Evolutionary conservation across 2,113 vertebrate species (phyloP).

Genomic region (Ancistrus triradiatus): DNA sequence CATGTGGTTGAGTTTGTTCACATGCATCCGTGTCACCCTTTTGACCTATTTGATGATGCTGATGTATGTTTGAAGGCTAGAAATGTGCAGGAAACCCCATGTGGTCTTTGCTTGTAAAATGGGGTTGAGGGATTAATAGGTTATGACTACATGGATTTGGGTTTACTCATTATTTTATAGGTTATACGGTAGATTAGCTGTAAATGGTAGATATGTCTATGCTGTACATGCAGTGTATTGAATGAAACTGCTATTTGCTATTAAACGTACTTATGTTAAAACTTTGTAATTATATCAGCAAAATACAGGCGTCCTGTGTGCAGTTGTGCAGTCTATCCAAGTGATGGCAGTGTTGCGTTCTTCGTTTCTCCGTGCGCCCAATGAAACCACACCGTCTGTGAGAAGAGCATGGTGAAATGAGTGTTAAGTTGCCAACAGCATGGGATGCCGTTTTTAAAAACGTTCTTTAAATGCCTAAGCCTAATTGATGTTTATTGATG

Average conservation of each 20-base stretch:
- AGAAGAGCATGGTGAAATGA: not conserved
- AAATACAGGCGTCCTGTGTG: not conserved
- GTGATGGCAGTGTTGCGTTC: constrained; percentile 62
- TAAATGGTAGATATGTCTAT: too few relatives aligned
- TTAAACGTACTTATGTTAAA: too few relatives aligned
- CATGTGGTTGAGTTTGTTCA: constrained; percentile 1
- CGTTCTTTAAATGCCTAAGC: constrained; percentile 18
- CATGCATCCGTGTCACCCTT: not conserved
- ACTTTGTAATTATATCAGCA: too few relatives aligned
- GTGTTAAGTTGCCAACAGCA: not conserved
- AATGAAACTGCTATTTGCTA: too few relatives aligned
- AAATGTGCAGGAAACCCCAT: not conserved
- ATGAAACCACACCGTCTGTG: constrained; percentile 7
- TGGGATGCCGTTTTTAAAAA: not conserved
- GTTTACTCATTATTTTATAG: too few relatives aligned
- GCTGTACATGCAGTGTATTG: too few relatives aligned
- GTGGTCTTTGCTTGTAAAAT: too few relatives aligned
- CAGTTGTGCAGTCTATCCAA: constrained; percentile 36
- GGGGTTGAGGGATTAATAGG: too few relatives aligned
- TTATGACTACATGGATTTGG: too few relatives aligned
- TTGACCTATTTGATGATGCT: constrained; percentile 15
- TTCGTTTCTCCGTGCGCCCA: not conserved
- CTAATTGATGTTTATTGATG: constrained; percentile 20
- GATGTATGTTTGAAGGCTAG: not conserved
- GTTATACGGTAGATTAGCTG: too few relatives aligned